phyloP scores from a whole-genome alignment of 1,140 invertebrate genomes.

The Plutomurus gul region DNA sequence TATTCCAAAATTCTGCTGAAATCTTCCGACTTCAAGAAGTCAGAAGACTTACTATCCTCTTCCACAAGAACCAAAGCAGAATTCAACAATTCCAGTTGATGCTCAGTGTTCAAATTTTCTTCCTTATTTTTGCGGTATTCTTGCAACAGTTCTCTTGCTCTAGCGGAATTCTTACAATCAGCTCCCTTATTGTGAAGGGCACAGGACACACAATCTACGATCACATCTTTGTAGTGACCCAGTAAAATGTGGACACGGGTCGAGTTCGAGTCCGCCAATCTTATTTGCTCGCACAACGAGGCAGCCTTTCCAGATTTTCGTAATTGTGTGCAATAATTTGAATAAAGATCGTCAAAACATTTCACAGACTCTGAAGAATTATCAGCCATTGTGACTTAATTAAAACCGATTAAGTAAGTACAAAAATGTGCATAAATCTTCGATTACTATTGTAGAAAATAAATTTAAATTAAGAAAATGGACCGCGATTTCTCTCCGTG shows the following conservation, averaged over 20 bases:
- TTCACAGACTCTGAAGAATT: background rate
- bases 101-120: background rate
- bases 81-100: background rate
- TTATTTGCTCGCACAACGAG: constrained; percentile 35
- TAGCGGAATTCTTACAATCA: background rate
- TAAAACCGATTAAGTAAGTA: too few relatives aligned
- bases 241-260: constrained; percentile 29
- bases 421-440: too few relatives aligned
- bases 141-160: background rate
- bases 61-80: background rate
- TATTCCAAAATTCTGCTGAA: background rate
- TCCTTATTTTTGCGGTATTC: background rate
- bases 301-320: constrained; percentile 31
- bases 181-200: background rate
- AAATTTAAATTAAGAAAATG: too few relatives aligned
- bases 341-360: constrained; percentile 45
- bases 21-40: background rate
- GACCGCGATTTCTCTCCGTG: too few relatives aligned
- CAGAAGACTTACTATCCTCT: background rate
- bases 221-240: background rate
- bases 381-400: too few relatives aligned
- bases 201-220: background rate
- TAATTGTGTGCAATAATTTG: constrained; percentile 34
- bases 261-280: constrained; percentile 26
- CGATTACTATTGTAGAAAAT: too few relatives aligned